Evolutionary conservation across 2,113 vertebrate species (phyloP), one percentile per base, ranked within the genome.

Genomic region (Riparia riparia): DNA sequence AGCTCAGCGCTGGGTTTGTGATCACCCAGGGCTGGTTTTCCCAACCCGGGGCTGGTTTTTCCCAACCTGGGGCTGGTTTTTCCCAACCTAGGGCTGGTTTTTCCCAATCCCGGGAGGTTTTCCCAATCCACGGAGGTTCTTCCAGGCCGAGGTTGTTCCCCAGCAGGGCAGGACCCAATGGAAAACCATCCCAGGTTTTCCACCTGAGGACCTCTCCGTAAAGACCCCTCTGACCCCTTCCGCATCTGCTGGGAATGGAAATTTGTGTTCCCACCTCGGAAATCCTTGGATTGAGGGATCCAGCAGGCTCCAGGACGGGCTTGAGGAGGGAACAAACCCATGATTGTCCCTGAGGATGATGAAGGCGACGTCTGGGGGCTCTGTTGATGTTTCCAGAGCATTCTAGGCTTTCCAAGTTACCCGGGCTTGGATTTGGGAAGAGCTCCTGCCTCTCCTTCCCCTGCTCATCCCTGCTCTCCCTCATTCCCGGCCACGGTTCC

Each of bases 161-260:
- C 17, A 15, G n/a, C 7, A 4, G 53, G 34, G 28, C 28, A 4
- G 2, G 58, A 56, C 31, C 50, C 2, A 4, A 7, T 7, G 26
- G 37, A 17, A 57, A 77, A 32, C 0, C 0, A 22, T 25, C 18
- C 0, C 37, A 11, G 26, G 7, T 44, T 82, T 82, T 37, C 54
- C 37, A 1, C 0, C 5, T 7, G 3, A 21, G 42, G 22, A 12
- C 56, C 19, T 32, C 32, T 5, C 63, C 21, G 0, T 6, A 2
- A 12, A 28, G 25, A 6, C 3, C 19, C 53, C 12, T 3, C 57
- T 5, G 22, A 7, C 2, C 20, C 54, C 19, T 4, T 4, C 53
- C 5, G 20, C 1, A 0, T n/a, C 47, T 18, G 28, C 51, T 53
- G 51, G 28, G 51, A 45, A 14, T 2, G 9, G 58, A 25, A 54